These are phyloP conservation scores for Caenorhabditis brenneri DNA, from an alignment of 1,140 invertebrate genomes.

Conservation along the genomic window DNA sequence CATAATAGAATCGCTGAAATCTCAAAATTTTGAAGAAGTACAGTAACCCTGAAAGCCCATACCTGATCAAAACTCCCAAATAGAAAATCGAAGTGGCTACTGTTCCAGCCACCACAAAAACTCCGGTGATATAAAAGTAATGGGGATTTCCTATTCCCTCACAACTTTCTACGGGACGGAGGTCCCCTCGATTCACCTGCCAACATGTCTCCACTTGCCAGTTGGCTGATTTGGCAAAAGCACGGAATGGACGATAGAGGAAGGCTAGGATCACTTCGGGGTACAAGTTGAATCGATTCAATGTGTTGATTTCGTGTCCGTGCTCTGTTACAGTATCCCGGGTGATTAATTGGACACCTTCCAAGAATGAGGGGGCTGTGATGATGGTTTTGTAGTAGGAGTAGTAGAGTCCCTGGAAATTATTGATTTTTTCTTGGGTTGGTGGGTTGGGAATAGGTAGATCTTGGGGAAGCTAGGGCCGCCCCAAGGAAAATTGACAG, in stretches of 20 bases:
- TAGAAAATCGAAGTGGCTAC: constrained; percentile 64
- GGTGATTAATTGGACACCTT: constrained; percentile 77
- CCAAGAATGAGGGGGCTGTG: constrained; percentile 76
- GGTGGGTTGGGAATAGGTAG: too few relatives aligned
- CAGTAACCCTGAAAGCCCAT: background rate
- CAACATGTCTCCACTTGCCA: constrained; percentile 75
- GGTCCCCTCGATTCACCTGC: constrained; percentile 76
- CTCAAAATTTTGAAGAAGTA: background rate
- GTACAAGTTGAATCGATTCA: constrained; percentile 82
- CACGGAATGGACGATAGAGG: constrained; percentile 74
- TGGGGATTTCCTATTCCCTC: constrained; percentile 74
- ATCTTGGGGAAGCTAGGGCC: too few relatives aligned
- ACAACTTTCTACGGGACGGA: constrained; percentile 79
- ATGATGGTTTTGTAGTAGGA: constrained; percentile 84
- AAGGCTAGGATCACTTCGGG: constrained; percentile 79
- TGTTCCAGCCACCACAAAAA: constrained; percentile 65
- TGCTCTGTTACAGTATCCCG: constrained; percentile 82
- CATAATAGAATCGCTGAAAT: constrained; percentile 76
- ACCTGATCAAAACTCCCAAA: constrained; percentile 65
- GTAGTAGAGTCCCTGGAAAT: constrained; percentile 82
- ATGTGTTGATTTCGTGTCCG: constrained; percentile 81
- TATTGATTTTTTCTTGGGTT: constrained; percentile 39
- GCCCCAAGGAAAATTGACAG: too few relatives aligned
- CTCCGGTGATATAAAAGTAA: constrained; percentile 67
- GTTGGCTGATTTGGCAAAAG: constrained; percentile 71